phyloP scores from a whole-genome alignment of 2,888 invertebrate species.

The Bimastos eiseni region DNA sequence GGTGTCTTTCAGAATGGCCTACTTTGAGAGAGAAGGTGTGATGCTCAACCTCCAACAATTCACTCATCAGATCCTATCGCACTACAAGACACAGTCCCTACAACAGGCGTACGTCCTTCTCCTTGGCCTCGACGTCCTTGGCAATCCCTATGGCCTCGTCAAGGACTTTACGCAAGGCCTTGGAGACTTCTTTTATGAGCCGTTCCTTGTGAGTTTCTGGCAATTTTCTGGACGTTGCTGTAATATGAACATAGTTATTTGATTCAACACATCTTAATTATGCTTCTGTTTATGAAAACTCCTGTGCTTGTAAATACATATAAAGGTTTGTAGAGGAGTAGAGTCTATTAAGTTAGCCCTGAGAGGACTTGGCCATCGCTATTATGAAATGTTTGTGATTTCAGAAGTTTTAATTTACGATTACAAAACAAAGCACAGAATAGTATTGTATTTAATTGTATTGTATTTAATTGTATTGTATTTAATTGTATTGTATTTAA shows the following conservation, averaged over 20 bases:
- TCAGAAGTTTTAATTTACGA: too few relatives aligned
- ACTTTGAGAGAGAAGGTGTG: conserved; percentile 70
- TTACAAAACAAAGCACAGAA: not conserved
- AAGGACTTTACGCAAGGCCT: conserved; percentile 70
- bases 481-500: not conserved
- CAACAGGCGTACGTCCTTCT: conserved; percentile 81
- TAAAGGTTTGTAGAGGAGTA: too few relatives aligned
- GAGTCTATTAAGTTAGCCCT: too few relatives aligned
- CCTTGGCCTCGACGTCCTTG: conserved; percentile 76
- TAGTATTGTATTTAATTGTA: not conserved
- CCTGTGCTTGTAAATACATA: too few relatives aligned
- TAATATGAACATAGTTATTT: too few relatives aligned
- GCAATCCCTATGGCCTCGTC: conserved; percentile 75
- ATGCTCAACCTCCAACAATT: conserved; percentile 66
- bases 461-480: too few relatives aligned
- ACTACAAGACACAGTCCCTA: conserved; percentile 74
- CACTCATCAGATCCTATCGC: conserved; percentile 68
- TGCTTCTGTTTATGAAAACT: too few relatives aligned
- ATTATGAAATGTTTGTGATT: too few relatives aligned
- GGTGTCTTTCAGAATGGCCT: conserved; percentile 68
- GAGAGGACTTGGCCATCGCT: too few relatives aligned
- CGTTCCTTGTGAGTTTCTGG: conserved; percentile 66
- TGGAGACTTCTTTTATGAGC: conserved; percentile 70
- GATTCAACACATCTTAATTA: too few relatives aligned
- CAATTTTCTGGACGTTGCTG: too few relatives aligned